Evolutionary conservation across 2,797 vertebrate species (phyloP).

Genomic region (Oreonectes daqikongensis): DNA sequence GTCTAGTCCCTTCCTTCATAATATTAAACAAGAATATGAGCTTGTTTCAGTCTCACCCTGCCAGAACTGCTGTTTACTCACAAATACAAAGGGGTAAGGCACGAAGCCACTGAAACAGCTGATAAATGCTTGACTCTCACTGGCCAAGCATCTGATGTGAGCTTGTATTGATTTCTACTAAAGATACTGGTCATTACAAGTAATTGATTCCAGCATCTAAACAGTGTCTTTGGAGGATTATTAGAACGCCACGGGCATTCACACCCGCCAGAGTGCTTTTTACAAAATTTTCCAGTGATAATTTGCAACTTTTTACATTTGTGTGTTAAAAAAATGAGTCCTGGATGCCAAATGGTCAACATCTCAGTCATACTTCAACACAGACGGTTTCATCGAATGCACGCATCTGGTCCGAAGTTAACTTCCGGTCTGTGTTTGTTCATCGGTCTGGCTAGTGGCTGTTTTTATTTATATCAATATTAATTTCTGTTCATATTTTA

Average conservation of each 20-base stretch:
- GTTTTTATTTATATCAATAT: no score
- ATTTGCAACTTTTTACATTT: conserved; percentile 43
- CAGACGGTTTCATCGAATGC: no score
- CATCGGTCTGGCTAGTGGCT: no score
- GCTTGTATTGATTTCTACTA: conserved; percentile 68
- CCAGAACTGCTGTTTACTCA: conserved; percentile 65
- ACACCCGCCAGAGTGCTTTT: conserved; percentile 48
- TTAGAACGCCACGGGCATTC: conserved; percentile 52
- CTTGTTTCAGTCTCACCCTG: conserved; percentile 58
- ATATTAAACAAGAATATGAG: conserved; percentile 65
- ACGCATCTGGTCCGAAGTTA: no score
- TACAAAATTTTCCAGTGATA: conserved; percentile 28
- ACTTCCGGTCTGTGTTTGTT: no score
- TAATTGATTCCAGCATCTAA: conserved; percentile 63
- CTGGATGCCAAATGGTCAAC: no score
- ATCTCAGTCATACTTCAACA: no score
- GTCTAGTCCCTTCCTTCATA: conserved; percentile 69
- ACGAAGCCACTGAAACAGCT: conserved; percentile 50
- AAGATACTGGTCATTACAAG: conserved; percentile 59
- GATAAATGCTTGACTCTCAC: conserved; percentile 62
- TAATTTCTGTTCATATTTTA: no score
- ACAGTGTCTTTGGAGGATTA: conserved; percentile 50
- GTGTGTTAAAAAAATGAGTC: conserved; percentile 56
- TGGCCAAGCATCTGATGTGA: conserved; percentile 60
- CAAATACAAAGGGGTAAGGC: conserved; percentile 52